Percentiles rank a stretch among this genome's conserved stretches.
phyloP scores from a whole-genome alignment of 2,113 vertebrate species.

The Pycnonotus jocosus region DNA sequence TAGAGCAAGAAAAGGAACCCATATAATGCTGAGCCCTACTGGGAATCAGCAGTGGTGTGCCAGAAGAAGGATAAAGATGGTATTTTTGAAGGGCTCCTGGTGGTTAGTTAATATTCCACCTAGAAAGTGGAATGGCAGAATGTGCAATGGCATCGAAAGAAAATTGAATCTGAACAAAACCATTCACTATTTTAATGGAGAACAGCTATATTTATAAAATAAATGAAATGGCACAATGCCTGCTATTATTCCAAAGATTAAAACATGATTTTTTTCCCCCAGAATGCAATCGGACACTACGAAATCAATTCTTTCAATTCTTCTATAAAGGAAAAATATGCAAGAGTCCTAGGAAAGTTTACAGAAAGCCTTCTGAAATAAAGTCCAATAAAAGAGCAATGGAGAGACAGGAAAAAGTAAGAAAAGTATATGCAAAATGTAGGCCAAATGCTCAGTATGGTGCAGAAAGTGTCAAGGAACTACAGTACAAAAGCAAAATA shows the following conservation, averaged over 20 bases:
- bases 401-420: not conserved
- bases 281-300: not conserved
- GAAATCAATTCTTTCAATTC: not conserved
- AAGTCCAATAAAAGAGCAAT: not conserved
- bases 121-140: not conserved
- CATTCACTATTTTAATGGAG: not conserved
- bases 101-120: not conserved
- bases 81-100: not conserved
- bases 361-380: not conserved
- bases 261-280: fast-evolving
- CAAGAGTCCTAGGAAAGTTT: not conserved
- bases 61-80: not conserved
- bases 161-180: conserved; percentile 2
- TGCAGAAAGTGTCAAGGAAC: not conserved
- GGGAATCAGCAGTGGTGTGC: not conserved
- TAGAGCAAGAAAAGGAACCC: not conserved
- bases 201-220: conserved; percentile 9
- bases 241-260: not conserved
- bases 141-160: not conserved
- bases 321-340: not conserved
- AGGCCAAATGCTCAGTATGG: not conserved
- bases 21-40: not conserved
- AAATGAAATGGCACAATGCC: not conserved
- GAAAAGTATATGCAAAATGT: not conserved
- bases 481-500: not conserved